phyloP scores from a whole-genome alignment of 2,797 vertebrate genomes.

The Semotilus atromaculatus region DNA sequence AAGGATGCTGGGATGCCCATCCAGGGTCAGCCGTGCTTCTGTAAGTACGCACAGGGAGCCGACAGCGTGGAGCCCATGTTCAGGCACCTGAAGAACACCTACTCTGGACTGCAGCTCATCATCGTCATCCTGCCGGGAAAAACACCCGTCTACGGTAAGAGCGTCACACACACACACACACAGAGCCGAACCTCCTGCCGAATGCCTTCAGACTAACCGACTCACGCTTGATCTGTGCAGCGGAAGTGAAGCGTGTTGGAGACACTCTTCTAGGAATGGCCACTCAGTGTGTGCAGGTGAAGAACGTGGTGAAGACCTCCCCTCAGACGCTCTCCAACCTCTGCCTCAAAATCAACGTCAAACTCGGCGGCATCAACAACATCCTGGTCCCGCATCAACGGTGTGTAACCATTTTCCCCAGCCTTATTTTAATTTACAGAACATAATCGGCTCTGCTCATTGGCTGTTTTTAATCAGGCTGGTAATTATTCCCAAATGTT shows the following conservation, averaged over 20 bases:
- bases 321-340: slow-evolving; percentile 98
- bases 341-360: slow-evolving; percentile 99
- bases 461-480: neutral
- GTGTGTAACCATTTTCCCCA: slow-evolving; percentile 65
- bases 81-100: slow-evolving; percentile 97
- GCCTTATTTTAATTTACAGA: neutral
- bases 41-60: slow-evolving; percentile 97
- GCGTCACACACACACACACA: too few relatives aligned
- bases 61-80: slow-evolving; percentile 99
- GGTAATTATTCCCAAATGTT: neutral
- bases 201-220: neutral
- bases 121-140: slow-evolving; percentile 98
- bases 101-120: slow-evolving; percentile 96
- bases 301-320: slow-evolving; percentile 98
- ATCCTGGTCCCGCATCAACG: slow-evolving; percentile 97
- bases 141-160: slow-evolving; percentile 93
- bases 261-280: slow-evolving; percentile 98
- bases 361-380: slow-evolving; percentile 99
- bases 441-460: neutral
- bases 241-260: slow-evolving; percentile 97
- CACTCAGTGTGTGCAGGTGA: slow-evolving; percentile 98
- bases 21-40: slow-evolving; percentile 98
- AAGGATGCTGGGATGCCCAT: slow-evolving; percentile 99
- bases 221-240: slow-evolving; percentile 67
- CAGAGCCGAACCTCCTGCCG: neutral